Conservation (phyloP, 2,888 invertebrate species). For the Cremastobaeus sp. region DNA sequence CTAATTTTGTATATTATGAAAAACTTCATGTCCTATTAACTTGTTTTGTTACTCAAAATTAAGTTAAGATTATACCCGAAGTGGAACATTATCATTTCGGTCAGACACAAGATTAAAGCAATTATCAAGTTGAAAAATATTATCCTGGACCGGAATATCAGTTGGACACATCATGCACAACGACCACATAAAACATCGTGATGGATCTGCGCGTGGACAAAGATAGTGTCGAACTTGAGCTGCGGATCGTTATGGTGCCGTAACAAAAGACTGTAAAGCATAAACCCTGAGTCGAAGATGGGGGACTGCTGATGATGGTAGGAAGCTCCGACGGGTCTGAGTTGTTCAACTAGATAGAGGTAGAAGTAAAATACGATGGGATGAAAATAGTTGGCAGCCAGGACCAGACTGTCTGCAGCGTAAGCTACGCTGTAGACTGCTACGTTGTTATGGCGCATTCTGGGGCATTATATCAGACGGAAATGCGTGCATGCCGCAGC, state of each 20-base stretch:
- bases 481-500: conserved; percentile 46
- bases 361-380: conserved; percentile 31
- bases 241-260: conserved; percentile 62
- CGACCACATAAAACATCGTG: conserved; percentile 48
- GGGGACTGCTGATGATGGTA: conserved; percentile 46
- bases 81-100: too few species aligned
- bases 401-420: conserved; percentile 58
- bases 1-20: too few species aligned
- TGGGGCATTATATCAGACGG: conserved; percentile 60
- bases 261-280: conserved; percentile 68
- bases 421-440: conserved; percentile 6
- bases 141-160: conserved; percentile 36
- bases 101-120: too few species aligned
- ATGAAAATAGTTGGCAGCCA: conserved; percentile 60
- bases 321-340: conserved; percentile 39
- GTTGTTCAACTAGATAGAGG: conserved; percentile 38
- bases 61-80: too few species aligned
- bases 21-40: too few species aligned
- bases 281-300: conserved; percentile 62
- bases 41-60: too few species aligned
- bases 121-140: conserved; percentile 34
- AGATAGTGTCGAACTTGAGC: conserved; percentile 64
- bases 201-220: conserved; percentile 47
- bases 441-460: conserved; percentile 34
- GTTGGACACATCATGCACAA: conserved; percentile 32